Percentiles rank a stretch among this genome's conserved stretches.
These are phyloP conservation scores for Arnoldichthys spilopterus DNA, from an alignment of 2,797 vertebrate species.

Conservation along the genomic window DNA sequence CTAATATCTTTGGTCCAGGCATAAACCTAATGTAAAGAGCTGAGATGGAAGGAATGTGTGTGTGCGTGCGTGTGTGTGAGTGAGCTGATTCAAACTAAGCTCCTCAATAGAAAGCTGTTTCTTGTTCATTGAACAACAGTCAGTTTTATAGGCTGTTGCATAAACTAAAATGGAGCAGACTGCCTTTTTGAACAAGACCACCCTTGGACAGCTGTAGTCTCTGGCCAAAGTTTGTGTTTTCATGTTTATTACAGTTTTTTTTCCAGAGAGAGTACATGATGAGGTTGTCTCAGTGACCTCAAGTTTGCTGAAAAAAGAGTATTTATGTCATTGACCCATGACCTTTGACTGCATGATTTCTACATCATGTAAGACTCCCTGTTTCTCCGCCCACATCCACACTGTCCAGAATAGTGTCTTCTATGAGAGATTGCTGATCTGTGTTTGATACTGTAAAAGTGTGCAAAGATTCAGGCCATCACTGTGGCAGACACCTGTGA, in stretches of 20 bases:
- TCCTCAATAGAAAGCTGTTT: conserved; percentile 13
- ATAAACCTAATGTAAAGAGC: conserved; percentile 23
- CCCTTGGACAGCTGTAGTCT: conserved; percentile 14
- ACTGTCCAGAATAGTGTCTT: not conserved
- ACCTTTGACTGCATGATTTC: not conserved
- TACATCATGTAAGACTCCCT: conserved; percentile 16
- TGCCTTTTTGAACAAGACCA: not conserved
- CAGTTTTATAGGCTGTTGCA: conserved; percentile 10
- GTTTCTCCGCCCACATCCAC: not conserved
- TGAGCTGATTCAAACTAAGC: conserved; percentile 3
- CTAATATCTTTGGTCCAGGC: conserved; percentile 9
- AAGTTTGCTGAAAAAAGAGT: conserved; percentile 7
- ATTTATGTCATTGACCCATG: conserved; percentile 37
- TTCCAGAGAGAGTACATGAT: not conserved
- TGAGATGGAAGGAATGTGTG: conserved; percentile 28
- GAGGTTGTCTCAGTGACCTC: conserved; percentile 27
- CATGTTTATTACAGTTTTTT: conserved; percentile 4
- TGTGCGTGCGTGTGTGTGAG: conserved; percentile 2
- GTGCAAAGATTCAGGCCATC: not conserved
- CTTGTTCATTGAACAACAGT: conserved; percentile 7
- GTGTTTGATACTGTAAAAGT: not conserved
- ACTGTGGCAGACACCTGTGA: not conserved
- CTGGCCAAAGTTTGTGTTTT: conserved; percentile 10
- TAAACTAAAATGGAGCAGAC: conserved; percentile 15
- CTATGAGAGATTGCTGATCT: not conserved